Evolutionary conservation across 2,888 invertebrate species (phyloP), one percentile per base, ranked within the genome.

Genomic region (Ditylenchus weischeri): DNA sequence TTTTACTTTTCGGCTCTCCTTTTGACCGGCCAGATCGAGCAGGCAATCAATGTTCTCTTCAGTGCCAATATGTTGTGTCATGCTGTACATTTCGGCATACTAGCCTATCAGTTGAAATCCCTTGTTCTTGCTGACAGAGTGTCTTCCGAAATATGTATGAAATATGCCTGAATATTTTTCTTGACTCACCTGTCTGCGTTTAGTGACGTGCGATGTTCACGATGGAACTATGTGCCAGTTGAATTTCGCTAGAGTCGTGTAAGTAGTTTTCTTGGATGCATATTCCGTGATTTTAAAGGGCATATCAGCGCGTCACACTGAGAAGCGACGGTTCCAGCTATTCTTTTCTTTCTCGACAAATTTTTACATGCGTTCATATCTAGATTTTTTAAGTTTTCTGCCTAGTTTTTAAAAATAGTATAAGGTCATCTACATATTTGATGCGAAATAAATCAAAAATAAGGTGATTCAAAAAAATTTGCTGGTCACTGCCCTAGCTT

Each of bases 11-110:
- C 79, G 10, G 81, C 78, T 11, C 73, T 81, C 35, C 70, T 75
- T 73, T 74, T 81, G 15, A 76, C 79, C 7, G 81, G 80, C 6
- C 81, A 81, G 54, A 71, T 79, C 23, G 81, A 81, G 68, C 57
- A 78, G 35, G 80, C 79, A 13, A 72, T 81, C 60, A 73, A 79
- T 57, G 75, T 79, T n/a, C 57, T 77, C 21, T 70, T 65, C 64
- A 29, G 69, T 68, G 64, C 59, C 68, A 58, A 74, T n/a, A 48
- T 54, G 54, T 23, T 23, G 7, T 43, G 72, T 5, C 79, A 80
- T 62, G 79, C 80, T 35, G 79, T 80, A 18, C 81, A 81, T 59
- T 69, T 79, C 29, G 79, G 78, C 8, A 68, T 81, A 57, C 62
- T 81, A 23, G 75, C 74, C 2, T 68, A 79, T 60, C 72, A 75